These are phyloP conservation scores for Colistium nudipinnis DNA, from an alignment of 2,113 vertebrate species.

Conservation along the genomic window DNA sequence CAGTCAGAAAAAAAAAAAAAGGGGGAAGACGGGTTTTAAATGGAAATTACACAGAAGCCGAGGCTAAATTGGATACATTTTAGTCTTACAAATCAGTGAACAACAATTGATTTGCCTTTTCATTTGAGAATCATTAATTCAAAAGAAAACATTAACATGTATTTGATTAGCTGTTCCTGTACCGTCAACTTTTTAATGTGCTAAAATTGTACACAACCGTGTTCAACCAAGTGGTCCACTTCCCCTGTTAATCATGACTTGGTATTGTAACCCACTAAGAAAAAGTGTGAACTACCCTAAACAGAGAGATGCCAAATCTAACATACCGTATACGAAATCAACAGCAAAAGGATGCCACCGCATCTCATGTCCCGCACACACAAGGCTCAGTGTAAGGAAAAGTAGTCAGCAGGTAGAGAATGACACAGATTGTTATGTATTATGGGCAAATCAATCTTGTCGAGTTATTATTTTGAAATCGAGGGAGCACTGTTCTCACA, in stretches of 20 bases:
- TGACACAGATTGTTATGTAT: slow-evolving; percentile 12
- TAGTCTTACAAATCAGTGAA: slow-evolving; percentile 42
- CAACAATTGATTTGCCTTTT: slow-evolving; percentile 29
- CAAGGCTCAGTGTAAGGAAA: slow-evolving; percentile 63
- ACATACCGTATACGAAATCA: slow-evolving; percentile 13
- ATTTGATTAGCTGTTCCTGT: slow-evolving; percentile 44
- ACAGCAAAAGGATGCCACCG: slow-evolving; percentile 38
- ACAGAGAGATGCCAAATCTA: slow-evolving; percentile 24
- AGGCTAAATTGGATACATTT: slow-evolving; percentile 25
- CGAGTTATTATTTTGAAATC: slow-evolving; percentile 29
- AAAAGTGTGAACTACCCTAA: neutral
- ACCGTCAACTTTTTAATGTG: slow-evolving; percentile 22
- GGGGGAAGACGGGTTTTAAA: slow-evolving; percentile 13
- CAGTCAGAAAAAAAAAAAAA: slow-evolving; percentile 33
- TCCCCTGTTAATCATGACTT: slow-evolving; percentile 29
- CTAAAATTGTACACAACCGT: slow-evolving; percentile 43
- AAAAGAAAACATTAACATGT: slow-evolving; percentile 52
- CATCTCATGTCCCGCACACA: slow-evolving; percentile 31
- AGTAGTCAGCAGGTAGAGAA: slow-evolving; percentile 57
- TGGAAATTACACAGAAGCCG: slow-evolving; percentile 27
- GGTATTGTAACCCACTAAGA: neutral
- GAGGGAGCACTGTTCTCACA: slow-evolving; percentile 78
- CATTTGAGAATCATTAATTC: slow-evolving; percentile 53
- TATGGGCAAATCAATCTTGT: slow-evolving; percentile 6
- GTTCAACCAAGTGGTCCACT: slow-evolving; percentile 35